phyloP scores from a whole-genome alignment of 2,888 invertebrate species.

The Lamproptera curius region DNA sequence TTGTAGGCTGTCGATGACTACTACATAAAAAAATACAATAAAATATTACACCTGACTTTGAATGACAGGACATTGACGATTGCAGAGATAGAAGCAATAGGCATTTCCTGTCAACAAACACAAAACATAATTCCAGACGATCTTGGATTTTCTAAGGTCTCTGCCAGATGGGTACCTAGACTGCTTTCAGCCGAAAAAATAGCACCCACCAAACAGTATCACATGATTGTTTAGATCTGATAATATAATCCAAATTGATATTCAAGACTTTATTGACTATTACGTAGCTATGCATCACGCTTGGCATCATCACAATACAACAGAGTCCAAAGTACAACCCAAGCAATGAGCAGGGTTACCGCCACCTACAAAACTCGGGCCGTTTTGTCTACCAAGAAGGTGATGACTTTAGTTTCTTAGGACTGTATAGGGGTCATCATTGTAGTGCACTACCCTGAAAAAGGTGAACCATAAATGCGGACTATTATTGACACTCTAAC shows the following conservation, averaged over 20 bases:
- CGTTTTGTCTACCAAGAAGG: background rate
- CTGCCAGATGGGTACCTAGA: slow-evolving; percentile 21
- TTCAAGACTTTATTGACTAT: background rate
- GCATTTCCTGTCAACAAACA: slow-evolving; percentile 1
- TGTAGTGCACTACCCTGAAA: background rate
- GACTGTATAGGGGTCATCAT: background rate
- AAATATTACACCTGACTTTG: background rate
- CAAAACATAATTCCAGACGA: slow-evolving; percentile 21
- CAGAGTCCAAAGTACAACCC: slow-evolving; percentile 21
- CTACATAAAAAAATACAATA: background rate
- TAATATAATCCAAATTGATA: too few relatives aligned
- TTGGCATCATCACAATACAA: slow-evolving; percentile 17
- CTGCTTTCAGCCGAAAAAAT: slow-evolving; percentile 22
- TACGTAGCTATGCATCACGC: background rate
- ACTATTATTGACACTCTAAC: background rate
- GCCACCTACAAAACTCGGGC: background rate
- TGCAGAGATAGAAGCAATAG: slow-evolving; percentile 16
- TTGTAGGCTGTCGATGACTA: slow-evolving; percentile 4
- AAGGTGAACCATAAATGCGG: background rate
- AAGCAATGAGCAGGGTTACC: slow-evolving; percentile 14
- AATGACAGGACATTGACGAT: slow-evolving; percentile 22
- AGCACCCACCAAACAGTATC: slow-evolving; percentile 16
- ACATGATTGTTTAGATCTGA: too few relatives aligned
- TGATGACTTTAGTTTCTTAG: background rate
- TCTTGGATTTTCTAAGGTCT: slow-evolving; percentile 22